phyloP scores from a whole-genome alignment of 2,888 invertebrate genomes.

The Onthophagus sagittarius region DNA sequence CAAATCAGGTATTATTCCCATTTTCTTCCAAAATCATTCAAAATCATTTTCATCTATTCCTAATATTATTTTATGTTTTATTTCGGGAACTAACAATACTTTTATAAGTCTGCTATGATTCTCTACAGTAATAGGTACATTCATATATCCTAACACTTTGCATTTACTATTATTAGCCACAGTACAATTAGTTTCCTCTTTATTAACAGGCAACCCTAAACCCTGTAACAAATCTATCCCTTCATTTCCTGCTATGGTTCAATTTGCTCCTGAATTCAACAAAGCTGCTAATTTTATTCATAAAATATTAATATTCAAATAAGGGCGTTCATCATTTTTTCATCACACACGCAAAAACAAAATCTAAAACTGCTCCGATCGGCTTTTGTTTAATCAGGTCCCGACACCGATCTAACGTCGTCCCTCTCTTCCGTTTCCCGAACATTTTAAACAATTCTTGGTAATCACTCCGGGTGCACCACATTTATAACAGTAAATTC shows the following conservation, averaged over 20 bases:
- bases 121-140: background rate
- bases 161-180: background rate
- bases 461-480: background rate
- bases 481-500: conserved; percentile 2
- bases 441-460: background rate
- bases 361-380: background rate
- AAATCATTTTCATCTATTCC: too few relatives aligned
- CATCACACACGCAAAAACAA: background rate
- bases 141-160: background rate
- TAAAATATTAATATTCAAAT: conserved; percentile 6
- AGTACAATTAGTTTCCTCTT: background rate
- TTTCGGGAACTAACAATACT: conserved; percentile 15
- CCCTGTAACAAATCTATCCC: background rate
- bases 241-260: background rate
- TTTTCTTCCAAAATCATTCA: conserved; percentile 21
- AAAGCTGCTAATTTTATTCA: conserved; percentile 5
- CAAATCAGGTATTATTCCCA: conserved; percentile 25
- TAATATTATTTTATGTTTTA: conserved; percentile 18
- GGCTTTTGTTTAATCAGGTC: background rate
- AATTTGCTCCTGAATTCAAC: too few relatives aligned
- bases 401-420: background rate
- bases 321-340: conserved; percentile 14
- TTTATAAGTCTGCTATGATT: background rate
- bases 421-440: background rate
- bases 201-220: background rate